Base-by-base conservation (phyloP, 2,113 vertebrate species). In the Zosterops lateralis region DNA sequence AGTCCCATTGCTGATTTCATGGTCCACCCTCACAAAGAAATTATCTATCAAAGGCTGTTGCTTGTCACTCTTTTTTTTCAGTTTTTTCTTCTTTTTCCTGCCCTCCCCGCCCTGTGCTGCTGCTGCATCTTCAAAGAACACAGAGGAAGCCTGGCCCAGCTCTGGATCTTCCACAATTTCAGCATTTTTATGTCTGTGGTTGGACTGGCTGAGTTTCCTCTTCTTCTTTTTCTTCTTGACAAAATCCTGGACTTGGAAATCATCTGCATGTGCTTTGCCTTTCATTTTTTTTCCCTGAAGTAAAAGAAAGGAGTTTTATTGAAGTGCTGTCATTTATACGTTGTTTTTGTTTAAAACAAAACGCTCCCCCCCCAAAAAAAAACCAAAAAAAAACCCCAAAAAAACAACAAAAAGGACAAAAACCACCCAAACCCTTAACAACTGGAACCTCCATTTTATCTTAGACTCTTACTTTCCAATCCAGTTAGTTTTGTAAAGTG, bases 141-240 rank as follows among this genome's bases (percentile, higher is more conserved):
- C 4, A 0, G 34, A 44, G 56, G 70, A 45, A 20, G 16, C 7
- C 3, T 0, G 0, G 50, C 62, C 3, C 14, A 17, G 16, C 26
- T 84, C 61, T 4, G 6, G 13, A 7, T 44, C 53, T 20, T 7
- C 25, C 3, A 2, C 61, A 8, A 2, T 3, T 15, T 36, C 42
- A 9, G 17, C 44, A 25, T n/a, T 24, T 36, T 81, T 36, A 1
- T 58, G 21, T 6, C 20, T 10, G 5, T 17, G 9, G 3, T 4
- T 54, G 50, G 15, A 2, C 18, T 61, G 10, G 10, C 4, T 29
- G 9, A 6, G 16, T 42, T 93, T 95, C 75, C 44, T 96, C 58
- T 66, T 97, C 34, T 92, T 95, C 31, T 95, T 97, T 50, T 88
- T 93, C 34, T 85, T 97, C 89, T 96, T 97, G 10, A 53, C 2